Base-by-base conservation (phyloP, 2,113 vertebrate genomes). In the Saccopteryx leptura region DNA sequence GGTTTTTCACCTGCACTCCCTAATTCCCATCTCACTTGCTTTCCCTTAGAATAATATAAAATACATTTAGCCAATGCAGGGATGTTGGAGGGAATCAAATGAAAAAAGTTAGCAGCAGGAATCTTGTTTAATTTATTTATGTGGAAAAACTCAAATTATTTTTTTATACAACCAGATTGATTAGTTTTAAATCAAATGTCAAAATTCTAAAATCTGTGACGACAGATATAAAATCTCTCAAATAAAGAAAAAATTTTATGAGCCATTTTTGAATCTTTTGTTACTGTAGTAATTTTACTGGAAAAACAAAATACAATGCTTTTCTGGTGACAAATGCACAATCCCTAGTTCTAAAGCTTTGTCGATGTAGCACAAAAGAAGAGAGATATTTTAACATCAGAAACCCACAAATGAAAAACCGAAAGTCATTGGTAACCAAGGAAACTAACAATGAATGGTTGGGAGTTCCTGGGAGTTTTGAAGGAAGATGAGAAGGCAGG, bases 341-440 rank as follows among this genome's bases (percentile, higher is more conserved):
- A 65, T 66, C 52, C 90, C 95, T 66, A 63, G 17, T 83, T 96
- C 95, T 97, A 95, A 96, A 97, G 86, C 85, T 97, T 97, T 96
- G 93, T 74, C 93, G 97, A 58, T 88, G 76, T 65, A 91, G 86
- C 96, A 98, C 97, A 96, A 97, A 93, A 97, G 39, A 86, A 97
- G 91, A 86, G 71, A 86, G 48, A 93, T 88, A 96, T 58, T 11
- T 23, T 95, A 97, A 97, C 56, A 97, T 96, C 93, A 98, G 92
- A 98, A 98, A 97, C 88, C 93, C 18, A 1, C 91, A 97, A 98
- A 93, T 97, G 96, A 98, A 96, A 97, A 97, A 95, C 84, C 97
- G 94, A 97, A 98, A 98, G 95, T 96, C 97, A 97, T 60, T 94
- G 96, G 98, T 98, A 98, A 98, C 98, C 98, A 98, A 93, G 98